phyloP scores from a whole-genome alignment of 2,797 vertebrate genomes.

The Coranthus polyacanthus region DNA sequence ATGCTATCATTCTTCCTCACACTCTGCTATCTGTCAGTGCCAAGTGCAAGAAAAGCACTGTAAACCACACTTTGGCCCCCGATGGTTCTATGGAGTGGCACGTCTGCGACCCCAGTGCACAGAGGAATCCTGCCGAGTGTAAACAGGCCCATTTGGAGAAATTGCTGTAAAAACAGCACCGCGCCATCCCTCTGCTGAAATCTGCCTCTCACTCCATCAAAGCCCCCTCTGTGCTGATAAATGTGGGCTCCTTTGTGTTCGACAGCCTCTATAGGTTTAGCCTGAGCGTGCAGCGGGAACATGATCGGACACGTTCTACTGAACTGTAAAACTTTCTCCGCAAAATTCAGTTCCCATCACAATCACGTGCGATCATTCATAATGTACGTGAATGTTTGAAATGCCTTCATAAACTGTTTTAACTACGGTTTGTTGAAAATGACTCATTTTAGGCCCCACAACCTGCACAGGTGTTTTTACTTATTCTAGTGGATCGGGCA shows the following conservation, averaged over 20 bases:
- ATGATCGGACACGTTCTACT: constrained; percentile 44
- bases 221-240: constrained; percentile 71
- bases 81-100: constrained; percentile 15
- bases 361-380: too few species aligned
- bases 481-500: neutral
- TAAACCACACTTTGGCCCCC: constrained; percentile 38
- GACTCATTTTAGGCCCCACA: neutral
- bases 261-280: constrained; percentile 16
- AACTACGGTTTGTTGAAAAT: too few species aligned
- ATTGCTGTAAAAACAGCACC: constrained; percentile 78
- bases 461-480: constrained; percentile 7
- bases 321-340: constrained; percentile 1
- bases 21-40: constrained; percentile 23
- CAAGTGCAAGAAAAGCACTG: constrained; percentile 51
- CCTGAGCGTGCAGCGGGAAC: constrained; percentile 37
- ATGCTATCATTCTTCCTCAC: constrained; percentile 8
- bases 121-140: constrained; percentile 55
- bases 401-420: too few species aligned
- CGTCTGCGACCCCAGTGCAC: constrained; percentile 50
- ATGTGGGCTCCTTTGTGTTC: constrained; percentile 73
- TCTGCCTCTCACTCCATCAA: constrained; percentile 60
- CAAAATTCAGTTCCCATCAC: constrained; percentile 2
- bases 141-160: constrained; percentile 74
- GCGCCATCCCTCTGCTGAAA: constrained; percentile 55
- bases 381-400: too few species aligned